Evolutionary conservation across 2,888 invertebrate species (phyloP), one percentile per base, ranked within the genome.

Genomic region (Lasioglossum marginatum): DNA sequence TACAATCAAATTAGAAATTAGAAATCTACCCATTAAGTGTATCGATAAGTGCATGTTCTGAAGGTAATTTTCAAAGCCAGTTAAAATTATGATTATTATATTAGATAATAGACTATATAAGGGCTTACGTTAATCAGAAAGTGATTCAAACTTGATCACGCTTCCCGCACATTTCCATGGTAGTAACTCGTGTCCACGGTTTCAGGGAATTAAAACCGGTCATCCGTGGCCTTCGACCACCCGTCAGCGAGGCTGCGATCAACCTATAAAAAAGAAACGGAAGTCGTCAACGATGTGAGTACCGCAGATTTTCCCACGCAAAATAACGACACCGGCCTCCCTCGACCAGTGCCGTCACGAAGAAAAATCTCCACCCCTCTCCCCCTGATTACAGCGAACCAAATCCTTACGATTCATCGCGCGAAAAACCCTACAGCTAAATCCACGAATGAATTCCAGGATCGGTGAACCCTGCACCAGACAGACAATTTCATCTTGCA

Each of bases 271-370:
- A 78, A 81, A 19, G 66, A 81, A 75, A 14, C 34, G 45, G 19
- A 60, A 43, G 5, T 66, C 4, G 40, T 84, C 78, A 86, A 14
- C 81, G 72, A 81, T 68, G 86, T 86, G 86, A 86, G 85, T 85
- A 81, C 23, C 40, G 34, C n/a, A 57, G 63, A 34, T 52, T 34
- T 37, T 60, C 66, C 5, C 23, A 23, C 66, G 31, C 2, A 48
- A 66, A 40, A 27, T 40, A 60, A 43, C 23, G 34, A n/a, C 68
- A 19, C 27, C 27, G 16, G 8, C 1, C 14, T 27, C 27, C 27
- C 16, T 8, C 16, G 0, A 27, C 2, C 43, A 43, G 43, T n/a
- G 16, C 5, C 71, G 27, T 5, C 19, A 16, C 43, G 45, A 57
- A 16, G 14, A 70, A 70, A 14, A 70, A n/a, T 70, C 16, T 63